Evolutionary conservation across 35 echinoderm and acorn worm genomes (phyloP).

Genomic region (Ophiothrix spiculata): DNA sequence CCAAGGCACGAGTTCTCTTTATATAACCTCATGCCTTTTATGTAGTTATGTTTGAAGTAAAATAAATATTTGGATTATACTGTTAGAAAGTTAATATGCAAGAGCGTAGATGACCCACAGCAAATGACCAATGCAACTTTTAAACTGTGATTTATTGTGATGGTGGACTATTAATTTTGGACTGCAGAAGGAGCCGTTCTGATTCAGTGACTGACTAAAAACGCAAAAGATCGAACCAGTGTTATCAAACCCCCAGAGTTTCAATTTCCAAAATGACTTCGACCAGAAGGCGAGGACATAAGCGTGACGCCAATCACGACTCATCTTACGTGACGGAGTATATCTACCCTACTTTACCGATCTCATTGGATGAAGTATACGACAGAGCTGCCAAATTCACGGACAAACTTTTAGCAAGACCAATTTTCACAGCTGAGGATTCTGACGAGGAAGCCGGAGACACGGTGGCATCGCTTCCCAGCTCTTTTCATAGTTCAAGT

Average conservation of each 20-base stretch:
- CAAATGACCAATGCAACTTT: too few species aligned
- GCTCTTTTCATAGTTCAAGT: background rate
- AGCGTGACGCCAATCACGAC: background rate
- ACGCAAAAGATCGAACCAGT: too few species aligned
- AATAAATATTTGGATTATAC: background rate
- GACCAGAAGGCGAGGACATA: background rate
- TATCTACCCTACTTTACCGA: constrained; percentile 54
- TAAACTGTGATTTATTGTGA: too few species aligned
- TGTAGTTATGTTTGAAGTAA: background rate
- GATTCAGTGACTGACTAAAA: too few species aligned
- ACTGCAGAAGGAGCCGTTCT: too few species aligned
- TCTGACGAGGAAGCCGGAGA: constrained; percentile 32
- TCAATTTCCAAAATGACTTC: too few species aligned
- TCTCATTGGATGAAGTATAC: constrained; percentile 83
- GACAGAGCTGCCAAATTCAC: constrained; percentile 65
- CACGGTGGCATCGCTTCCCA: background rate
- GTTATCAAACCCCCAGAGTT: too few species aligned
- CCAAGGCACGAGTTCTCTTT: background rate
- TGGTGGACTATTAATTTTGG: too few species aligned
- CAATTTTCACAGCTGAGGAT: constrained; percentile 48
- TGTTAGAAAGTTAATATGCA: too few species aligned
- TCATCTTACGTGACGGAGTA: constrained; percentile 20
- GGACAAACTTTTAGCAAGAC: constrained; percentile 50
- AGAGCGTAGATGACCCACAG: too few species aligned
- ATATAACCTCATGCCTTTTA: background rate